These are phyloP conservation scores for Siniperca scherzeri DNA, from an alignment of 2,797 vertebrate species.

Conservation along the genomic window DNA sequence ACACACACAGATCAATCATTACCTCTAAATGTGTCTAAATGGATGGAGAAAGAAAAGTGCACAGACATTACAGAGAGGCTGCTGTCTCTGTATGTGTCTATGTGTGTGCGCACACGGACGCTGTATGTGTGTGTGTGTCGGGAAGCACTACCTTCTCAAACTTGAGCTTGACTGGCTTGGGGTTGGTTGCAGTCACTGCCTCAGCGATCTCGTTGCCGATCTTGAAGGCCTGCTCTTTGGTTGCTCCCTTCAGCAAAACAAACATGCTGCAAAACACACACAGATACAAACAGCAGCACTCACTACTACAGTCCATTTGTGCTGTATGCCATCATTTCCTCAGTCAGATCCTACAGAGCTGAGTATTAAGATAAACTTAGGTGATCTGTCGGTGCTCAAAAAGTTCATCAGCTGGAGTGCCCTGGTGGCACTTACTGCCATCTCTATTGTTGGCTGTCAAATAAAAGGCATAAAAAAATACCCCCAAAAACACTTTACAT, in stretches of 20 bases:
- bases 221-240: conserved; percentile 98
- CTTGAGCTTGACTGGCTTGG: conserved; percentile 96
- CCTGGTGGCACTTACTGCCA: not conserved
- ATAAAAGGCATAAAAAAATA: not conserved
- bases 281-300: not conserved
- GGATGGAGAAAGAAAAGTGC: not conserved
- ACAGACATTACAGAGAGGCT: not conserved
- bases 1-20: not conserved
- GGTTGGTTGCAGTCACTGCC: conserved; percentile 97
- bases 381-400: not conserved
- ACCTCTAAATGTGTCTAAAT: not conserved
- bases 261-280: conserved; percentile 89
- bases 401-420: not conserved
- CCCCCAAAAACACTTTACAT: too few relatives aligned
- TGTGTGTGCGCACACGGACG: not conserved
- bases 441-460: not conserved
- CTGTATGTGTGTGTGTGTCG: not conserved
- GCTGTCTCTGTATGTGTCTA: conserved; percentile 1
- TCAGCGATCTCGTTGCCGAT: conserved; percentile 98
- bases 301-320: not conserved
- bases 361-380: not conserved
- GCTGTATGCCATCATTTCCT: not conserved
- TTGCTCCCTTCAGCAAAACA: conserved; percentile 96
- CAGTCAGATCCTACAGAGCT: not conserved
- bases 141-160: conserved; percentile 93